Base-by-base conservation (phyloP, 2,113 vertebrate species). In the Trichechus manatus region DNA sequence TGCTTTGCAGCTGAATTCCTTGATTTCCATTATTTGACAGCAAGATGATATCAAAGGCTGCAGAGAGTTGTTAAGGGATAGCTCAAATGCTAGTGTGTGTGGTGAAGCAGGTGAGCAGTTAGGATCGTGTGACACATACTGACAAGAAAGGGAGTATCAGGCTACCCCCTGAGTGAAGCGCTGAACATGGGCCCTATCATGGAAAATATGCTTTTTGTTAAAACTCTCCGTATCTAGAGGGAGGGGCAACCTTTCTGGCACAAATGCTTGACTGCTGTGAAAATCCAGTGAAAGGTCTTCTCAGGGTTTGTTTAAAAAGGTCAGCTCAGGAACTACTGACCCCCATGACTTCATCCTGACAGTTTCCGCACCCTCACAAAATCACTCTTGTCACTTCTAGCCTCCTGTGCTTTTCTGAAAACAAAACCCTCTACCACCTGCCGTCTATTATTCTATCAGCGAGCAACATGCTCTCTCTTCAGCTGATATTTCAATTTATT, bases 401-500 rank as follows among this genome's bases (percentile, higher is more conserved):
- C 93, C 93, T 87, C 89, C 96, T 88, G 93, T 89, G 94, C 96
- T 85, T 96, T 93, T 59, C 95, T 93, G 96, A 95, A 97, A 97
- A 97, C 87, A 98, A 97, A 97, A 91, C 92, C 94, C 88, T 93
- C 93, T 84, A 94, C 96, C 97, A 97, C 97, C 97, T 97, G 96
- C 97, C 82, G 81, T 97, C 97, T 85, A 92, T 97, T 97, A 97
- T 94, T 77, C 97, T 44, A 9, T 81, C 96, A 66, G 87, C 4
- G 85, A 95, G 94, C 87, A 61, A 81, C 96, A 88, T 56, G 81
- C 70, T 1, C 91, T 92, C 96, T 92, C 93, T 89, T 97, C 90
- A 14, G 92, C 96, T 98, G 97, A 97, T 97, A 97, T 97, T 97
- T 97, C 96, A 95, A 97, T 98, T 97, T 97, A 97, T 98, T 96